phyloP scores from a whole-genome alignment of 2,888 invertebrate genomes.

The Sesia apiformis region DNA sequence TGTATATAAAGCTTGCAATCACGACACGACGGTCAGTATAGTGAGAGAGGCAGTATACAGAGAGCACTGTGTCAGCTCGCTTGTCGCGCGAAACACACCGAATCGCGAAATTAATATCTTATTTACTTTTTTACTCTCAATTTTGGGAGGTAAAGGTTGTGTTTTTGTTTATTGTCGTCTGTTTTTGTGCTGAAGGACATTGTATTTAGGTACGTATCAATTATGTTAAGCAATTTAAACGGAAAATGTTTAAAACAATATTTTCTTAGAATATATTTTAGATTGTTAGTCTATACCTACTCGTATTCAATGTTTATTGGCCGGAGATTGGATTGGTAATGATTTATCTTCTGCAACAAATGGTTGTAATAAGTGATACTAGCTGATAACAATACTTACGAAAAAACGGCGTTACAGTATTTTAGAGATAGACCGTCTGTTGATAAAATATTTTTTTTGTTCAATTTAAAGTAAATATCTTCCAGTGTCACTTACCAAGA shows the following conservation, averaged over 20 bases:
- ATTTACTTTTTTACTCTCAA: background rate
- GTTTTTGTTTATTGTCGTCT: slow-evolving; percentile 16
- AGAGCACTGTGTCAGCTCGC: background rate
- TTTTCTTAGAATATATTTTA: background rate
- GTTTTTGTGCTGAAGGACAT: slow-evolving; percentile 16
- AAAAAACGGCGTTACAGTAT: no score
- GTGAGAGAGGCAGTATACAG: slow-evolving; percentile 27
- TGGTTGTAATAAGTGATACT: no score
- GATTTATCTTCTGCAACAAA: no score
- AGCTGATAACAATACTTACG: no score
- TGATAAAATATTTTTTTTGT: no score
- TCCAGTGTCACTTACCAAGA: no score
- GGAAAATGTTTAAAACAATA: background rate
- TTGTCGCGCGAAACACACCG: background rate
- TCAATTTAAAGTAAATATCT: no score
- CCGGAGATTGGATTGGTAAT: no score
- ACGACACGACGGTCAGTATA: slow-evolving; percentile 47
- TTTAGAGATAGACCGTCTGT: no score
- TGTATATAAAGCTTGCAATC: slow-evolving; percentile 29
- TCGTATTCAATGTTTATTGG: no score
- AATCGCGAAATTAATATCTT: background rate
- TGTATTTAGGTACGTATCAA: background rate
- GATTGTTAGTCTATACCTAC: no score
- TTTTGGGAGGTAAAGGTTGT: slow-evolving; percentile 13
- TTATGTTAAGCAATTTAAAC: background rate